These are phyloP conservation scores for Acyrthosiphon pisum DNA, from an alignment of 1,140 invertebrate species.

Conservation along the genomic window DNA sequence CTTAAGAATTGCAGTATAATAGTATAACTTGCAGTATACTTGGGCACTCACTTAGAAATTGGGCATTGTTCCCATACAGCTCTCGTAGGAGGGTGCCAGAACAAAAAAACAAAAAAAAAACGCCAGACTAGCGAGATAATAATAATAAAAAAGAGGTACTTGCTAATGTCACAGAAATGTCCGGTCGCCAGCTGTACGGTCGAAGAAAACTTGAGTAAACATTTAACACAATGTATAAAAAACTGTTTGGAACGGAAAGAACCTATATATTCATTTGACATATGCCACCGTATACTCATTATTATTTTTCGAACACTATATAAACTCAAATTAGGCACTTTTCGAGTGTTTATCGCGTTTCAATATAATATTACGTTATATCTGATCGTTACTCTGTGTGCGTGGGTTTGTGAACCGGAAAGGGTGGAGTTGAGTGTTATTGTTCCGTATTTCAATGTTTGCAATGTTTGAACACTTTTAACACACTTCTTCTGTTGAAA, in stretches of 20 bases:
- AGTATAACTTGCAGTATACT: conserved; percentile 31
- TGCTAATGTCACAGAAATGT: conserved; percentile 41
- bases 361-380: background rate
- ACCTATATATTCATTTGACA: background rate
- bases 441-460: background rate
- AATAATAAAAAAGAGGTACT: conserved; percentile 45
- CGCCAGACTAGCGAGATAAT: background rate
- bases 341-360: conserved; percentile 30
- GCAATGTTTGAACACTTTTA: background rate
- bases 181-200: conserved; percentile 29
- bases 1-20: background rate
- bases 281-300: background rate
- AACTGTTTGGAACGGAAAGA: background rate
- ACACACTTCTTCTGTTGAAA: background rate
- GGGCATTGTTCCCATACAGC: conserved; percentile 36
- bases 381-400: conserved; percentile 11
- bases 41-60: conserved; percentile 29
- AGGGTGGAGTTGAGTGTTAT: background rate
- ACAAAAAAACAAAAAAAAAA: conserved; percentile 37
- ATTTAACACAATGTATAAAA: background rate
- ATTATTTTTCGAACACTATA: background rate
- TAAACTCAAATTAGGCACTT: background rate
- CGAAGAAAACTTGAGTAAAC: conserved; percentile 30
- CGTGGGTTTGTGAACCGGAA: background rate
- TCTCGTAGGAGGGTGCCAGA: conserved; percentile 49